phyloP scores from a whole-genome alignment of 2,797 vertebrate species.

The Thalassophryne amazonica region DNA sequence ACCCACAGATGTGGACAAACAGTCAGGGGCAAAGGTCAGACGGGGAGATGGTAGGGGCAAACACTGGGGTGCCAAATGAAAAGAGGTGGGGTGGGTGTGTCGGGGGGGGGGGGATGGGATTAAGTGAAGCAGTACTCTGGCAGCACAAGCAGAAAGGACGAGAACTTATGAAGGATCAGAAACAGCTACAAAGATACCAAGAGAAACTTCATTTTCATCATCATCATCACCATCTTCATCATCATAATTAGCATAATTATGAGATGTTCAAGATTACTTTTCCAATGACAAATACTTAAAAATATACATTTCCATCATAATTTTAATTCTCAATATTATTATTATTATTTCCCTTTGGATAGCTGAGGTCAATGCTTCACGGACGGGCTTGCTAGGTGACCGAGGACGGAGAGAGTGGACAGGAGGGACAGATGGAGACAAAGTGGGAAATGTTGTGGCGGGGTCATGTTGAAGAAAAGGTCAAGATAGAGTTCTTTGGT shows the following conservation, averaged over 20 bases:
- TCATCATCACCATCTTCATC: slow-evolving; percentile 55
- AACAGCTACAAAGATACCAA: slow-evolving; percentile 82
- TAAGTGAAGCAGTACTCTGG: slow-evolving; percentile 65
- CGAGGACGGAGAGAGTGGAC: slow-evolving; percentile 19
- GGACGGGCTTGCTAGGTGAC: slow-evolving; percentile 78
- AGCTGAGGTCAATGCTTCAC: slow-evolving; percentile 83
- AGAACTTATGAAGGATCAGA: slow-evolving; percentile 73
- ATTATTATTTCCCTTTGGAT: slow-evolving; percentile 85
- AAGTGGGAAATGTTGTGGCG: slow-evolving; percentile 35
- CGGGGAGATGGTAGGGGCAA: slow-evolving; percentile 41
- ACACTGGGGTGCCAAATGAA: slow-evolving; percentile 46
- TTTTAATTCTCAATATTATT: slow-evolving; percentile 66
- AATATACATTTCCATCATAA: slow-evolving; percentile 86
- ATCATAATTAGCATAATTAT: slow-evolving; percentile 71
- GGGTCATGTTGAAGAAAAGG: slow-evolving; percentile 58
- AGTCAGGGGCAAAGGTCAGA: slow-evolving; percentile 44
- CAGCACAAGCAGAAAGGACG: slow-evolving; percentile 74
- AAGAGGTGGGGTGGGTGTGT: not conserved
- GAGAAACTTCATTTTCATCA: slow-evolving; percentile 76
- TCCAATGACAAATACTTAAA: slow-evolving; percentile 88
- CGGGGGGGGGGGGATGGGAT: not conserved
- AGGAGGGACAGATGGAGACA: slow-evolving; percentile 1
- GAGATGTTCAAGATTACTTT: slow-evolving; percentile 81
- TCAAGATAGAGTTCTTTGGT: slow-evolving; percentile 82
- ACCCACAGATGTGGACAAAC: slow-evolving; percentile 23